Evolutionary conservation across 2,113 vertebrate genomes (phyloP), one percentile per base, ranked within the genome.

Genomic region (Tonatia bakeri): DNA sequence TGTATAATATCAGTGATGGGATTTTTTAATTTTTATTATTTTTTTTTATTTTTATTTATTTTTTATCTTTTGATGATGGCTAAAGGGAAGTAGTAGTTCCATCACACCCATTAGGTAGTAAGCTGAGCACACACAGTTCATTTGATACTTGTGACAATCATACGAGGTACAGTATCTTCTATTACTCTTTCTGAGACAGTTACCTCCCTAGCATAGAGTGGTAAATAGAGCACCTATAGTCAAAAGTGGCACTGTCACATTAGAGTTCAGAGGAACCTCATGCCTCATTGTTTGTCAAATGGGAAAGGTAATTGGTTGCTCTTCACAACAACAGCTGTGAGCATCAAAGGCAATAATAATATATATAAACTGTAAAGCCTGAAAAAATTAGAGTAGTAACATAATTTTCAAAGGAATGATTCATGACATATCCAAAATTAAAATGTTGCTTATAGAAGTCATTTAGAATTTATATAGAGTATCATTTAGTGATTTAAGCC

Each of bases 351-450:
- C 12, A 45, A 0, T 83, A 45, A 0, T 83, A 43, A 56, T 56
- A 50, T 4, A 52, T 43, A 19, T 80, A 90, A 87, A 79, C 28
- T 94, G 26, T 45, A 83, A 90, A 94, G 28, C 28, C 10, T 79
- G 73, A 38, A 91, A 33, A 93, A 94, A 90, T 47, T 28, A 64
- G 56, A 47, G 19, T n/a, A 65, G 43, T 79, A 33, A 59, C 59
- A 15, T 33, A 28, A 79, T 95, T 96, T 81, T 87, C 69, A 93
- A 31, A 45, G 65, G 56, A 92, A 65, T 90, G 59, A 73, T 67
- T 83, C 22, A 36, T 64, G 33, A 79, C 26, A 52, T 70, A 82
- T 14, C 95, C 33, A 40, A 12, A 92, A 33, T 94, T 83, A 52
- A 40, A 67, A 12, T 81, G 10, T 40, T 89, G 24, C 40, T 75